These are phyloP conservation scores for Bruchidius siliquastri DNA, from an alignment of 2,888 invertebrate genomes.

Conservation along the genomic window DNA sequence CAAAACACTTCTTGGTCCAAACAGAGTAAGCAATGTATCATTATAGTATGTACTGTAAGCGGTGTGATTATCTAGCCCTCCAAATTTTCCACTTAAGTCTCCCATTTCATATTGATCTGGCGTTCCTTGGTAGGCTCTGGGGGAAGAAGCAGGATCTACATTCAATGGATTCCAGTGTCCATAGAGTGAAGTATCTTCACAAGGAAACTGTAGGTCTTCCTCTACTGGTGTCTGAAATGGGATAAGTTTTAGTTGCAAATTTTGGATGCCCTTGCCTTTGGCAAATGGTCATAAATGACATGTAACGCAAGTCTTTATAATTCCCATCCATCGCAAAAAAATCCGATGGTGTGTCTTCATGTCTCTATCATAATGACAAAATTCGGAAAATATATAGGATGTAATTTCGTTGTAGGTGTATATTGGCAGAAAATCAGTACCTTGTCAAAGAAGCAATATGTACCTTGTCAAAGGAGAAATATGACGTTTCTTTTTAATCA, in stretches of 20 bases:
- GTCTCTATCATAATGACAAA: too few relatives aligned
- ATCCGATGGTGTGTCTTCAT: too few relatives aligned
- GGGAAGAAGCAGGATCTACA: conserved; percentile 60
- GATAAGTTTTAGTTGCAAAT: conserved; percentile 8
- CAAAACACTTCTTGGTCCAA: conserved; percentile 75
- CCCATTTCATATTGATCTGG: conserved; percentile 85
- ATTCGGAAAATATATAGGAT: too few relatives aligned
- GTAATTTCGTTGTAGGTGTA: too few relatives aligned
- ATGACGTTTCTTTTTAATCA: too few relatives aligned
- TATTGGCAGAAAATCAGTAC: too few relatives aligned
- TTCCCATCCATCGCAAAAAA: too few relatives aligned
- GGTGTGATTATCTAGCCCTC: conserved; percentile 62
- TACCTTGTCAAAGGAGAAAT: too few relatives aligned
- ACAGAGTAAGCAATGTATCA: conserved; percentile 76
- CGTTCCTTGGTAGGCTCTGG: conserved; percentile 58
- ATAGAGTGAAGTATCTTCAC: conserved; percentile 75
- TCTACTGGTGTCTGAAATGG: conserved; percentile 76
- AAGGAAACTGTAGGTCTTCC: conserved; percentile 79
- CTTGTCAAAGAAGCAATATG: too few relatives aligned
- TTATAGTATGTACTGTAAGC: conserved; percentile 60
- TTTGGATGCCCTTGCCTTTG: too few relatives aligned
- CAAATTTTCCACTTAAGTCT: conserved; percentile 82
- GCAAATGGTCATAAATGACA: too few relatives aligned
- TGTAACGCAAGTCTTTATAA: too few relatives aligned
- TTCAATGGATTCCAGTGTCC: conserved; percentile 84